Base-by-base conservation (phyloP, 2,797 vertebrate species). In the Gallirallus australis region DNA sequence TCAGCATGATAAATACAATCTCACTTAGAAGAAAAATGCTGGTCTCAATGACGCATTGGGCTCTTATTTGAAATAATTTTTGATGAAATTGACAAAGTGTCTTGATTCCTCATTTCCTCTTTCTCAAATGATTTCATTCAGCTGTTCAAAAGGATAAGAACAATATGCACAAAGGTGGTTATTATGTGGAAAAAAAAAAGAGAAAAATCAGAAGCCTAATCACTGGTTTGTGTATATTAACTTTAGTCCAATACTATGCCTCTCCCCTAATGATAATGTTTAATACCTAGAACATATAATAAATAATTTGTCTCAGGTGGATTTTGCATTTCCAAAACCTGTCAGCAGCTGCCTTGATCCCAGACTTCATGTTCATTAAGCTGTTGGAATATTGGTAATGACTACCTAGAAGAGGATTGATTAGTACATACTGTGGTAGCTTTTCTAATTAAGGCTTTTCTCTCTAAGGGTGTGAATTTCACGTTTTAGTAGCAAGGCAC, bases 361-460 rank as follows among this genome's bases (percentile, higher is more conserved):
- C 40, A 71, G 57, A 65, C 24, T 80, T 80, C 27, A 39, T 28
- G 45, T 37, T 82, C 81, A 28, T 60, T 81, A 47, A 90, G 68
- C 33, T 87, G 21, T 47, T 2, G 2, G 53, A 9, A 0, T 81
- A 39, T 42, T 15, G 50, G 18, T 61, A 87, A 59, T 53, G 57
- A 71, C 33, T 86, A 57, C 54, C 79, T 77, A 76, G 70, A 84
- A 86, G 10, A 87, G 11, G 7, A 20, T 20, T 94, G 75, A 93
- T 89, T 87, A 82, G 64, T 64, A 57, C 4, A 27, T 71, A 65
- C 20, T 35, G 19, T 47, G 40, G 33, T 47, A 82, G 45, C 64
- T 92, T 90, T 90, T 66, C 71, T 93, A 85, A 89, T 95, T 73
- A 94, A 82, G 27, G 33, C 21, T 94, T 87, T 91, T 91, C 71